A percentile compares a stretch with the other conserved stretches of the same genome.
These are phyloP conservation scores for Peromyscus maniculatus DNA, from an alignment of 2,113 vertebrate genomes.

Conservation along the genomic window DNA sequence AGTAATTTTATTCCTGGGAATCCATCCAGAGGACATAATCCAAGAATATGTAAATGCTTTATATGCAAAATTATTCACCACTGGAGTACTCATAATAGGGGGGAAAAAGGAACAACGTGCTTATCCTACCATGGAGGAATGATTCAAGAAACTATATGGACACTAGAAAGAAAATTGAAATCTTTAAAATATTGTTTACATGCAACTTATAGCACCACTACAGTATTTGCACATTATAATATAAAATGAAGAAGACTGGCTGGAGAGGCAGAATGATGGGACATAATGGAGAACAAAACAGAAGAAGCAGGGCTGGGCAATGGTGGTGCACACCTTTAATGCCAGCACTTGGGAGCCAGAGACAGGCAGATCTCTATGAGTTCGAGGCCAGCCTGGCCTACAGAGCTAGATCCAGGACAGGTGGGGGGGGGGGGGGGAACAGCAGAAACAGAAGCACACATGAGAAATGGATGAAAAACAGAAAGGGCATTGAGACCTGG, in stretches of 20 bases:
- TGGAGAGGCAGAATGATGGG: too few relatives aligned
- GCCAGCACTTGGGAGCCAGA: too few relatives aligned
- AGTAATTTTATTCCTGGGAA: constrained; percentile 83
- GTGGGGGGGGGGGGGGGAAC: too few relatives aligned
- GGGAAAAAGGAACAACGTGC: background rate
- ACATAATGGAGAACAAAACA: background rate
- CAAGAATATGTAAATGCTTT: constrained; percentile 82
- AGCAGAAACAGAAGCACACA: fast-evolving
- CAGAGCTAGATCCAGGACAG: too few relatives aligned
- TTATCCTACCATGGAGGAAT: background rate
- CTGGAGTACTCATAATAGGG: constrained; percentile 33
- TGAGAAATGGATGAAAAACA: fast-evolving
- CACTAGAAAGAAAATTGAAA: constrained; percentile 5
- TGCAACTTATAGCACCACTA: background rate
- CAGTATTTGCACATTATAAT: background rate
- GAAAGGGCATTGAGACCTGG: too few relatives aligned
- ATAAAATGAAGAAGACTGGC: background rate
- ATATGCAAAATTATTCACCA: constrained; percentile 71
- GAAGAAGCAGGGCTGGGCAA: too few relatives aligned
- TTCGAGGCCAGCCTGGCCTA: too few relatives aligned
- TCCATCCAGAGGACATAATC: constrained; percentile 80
- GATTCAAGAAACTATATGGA: background rate
- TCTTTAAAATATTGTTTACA: background rate
- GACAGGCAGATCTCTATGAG: too few relatives aligned
- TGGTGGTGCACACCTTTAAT: too few relatives aligned